phyloP scores from a whole-genome alignment of 2,797 vertebrate species.

The Premnoplex brunnescens region DNA sequence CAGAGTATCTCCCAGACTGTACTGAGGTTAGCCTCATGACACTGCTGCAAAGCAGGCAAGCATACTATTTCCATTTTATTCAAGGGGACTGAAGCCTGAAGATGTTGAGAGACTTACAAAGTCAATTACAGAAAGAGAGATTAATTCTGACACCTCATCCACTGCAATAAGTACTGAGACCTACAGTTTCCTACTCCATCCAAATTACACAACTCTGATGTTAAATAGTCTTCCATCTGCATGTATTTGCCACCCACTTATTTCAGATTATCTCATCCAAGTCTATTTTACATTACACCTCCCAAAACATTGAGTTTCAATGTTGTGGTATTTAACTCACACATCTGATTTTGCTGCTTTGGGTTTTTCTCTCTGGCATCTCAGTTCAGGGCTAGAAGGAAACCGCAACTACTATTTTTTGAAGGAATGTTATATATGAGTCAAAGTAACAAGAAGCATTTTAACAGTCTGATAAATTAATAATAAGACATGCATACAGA shows the following conservation, averaged over 20 bases:
- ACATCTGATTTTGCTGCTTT: not conserved
- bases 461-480: constrained; percentile 49
- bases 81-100: not conserved
- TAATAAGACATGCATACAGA: not conserved
- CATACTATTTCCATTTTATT: constrained; percentile 3
- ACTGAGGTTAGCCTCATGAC: not conserved
- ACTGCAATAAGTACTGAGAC: not conserved
- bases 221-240: constrained; percentile 31
- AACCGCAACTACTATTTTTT: not conserved
- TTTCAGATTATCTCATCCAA: constrained; percentile 27
- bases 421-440: not conserved
- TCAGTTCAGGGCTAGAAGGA: not conserved
- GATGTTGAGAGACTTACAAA: constrained; percentile 32
- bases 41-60: not conserved
- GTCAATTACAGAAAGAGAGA: constrained; percentile 30
- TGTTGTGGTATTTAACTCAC: constrained; percentile 2
- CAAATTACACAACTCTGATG: constrained; percentile 29
- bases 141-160: constrained; percentile 47
- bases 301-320: not conserved
- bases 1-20: not conserved
- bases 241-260: constrained; percentile 45
- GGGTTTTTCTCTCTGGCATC: not conserved
- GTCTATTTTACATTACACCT: constrained; percentile 17
- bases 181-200: not conserved
- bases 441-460: constrained; percentile 13